Base-by-base conservation (phyloP, 2,113 vertebrate genomes). In the Siphamia tubifer region DNA sequence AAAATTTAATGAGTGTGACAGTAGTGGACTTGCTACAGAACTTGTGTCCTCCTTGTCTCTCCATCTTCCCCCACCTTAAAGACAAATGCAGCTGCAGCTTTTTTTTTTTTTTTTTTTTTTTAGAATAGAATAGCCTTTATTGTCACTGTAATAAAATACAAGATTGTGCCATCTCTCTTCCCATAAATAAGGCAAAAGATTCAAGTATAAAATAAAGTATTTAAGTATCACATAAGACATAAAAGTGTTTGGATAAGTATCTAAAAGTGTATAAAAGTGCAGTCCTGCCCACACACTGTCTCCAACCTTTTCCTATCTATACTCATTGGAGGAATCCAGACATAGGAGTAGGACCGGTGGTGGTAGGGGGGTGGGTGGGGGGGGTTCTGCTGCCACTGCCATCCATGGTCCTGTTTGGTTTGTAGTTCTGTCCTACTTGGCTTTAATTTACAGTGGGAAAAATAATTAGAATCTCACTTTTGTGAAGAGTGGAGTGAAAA, bases 401-500 rank as follows among this genome's bases (percentile, higher is more conserved):
- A 62, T 83, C 60, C 67, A 62, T 83, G 84, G 91, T 89, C 89
- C 81, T 85, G n/a, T 85, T 87, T 76, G 91, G 91, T 92, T 91
- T 65, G 54, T 85, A 89, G 89, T 92, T 93, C 91, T 92, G 90
- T 96, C 93, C 92, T 89, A 94, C 95, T 96, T 96, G 95, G 94
- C 95, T 96, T 97, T 96, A 97, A 98, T 98, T 98, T 98, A 96
- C 96, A 96, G 94, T 95, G 91, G 93, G 92, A 79, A 48, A 94
- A 98, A 98, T 98, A 97, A 98, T 99, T 98, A 98, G 95, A 97
- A 96, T 97, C 95, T 95, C 95, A 96, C 94, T 97, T 97, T 96
- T 95, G 92, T 92, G 91, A 95, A 94, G 95, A 98, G 94, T 95
- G 94, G 94, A 96, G 95, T 95, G 96, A 97, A 98, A 98, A 97